Base-by-base conservation (phyloP, 2,888 invertebrate species). In the Hirudinaria manillensis region DNA sequence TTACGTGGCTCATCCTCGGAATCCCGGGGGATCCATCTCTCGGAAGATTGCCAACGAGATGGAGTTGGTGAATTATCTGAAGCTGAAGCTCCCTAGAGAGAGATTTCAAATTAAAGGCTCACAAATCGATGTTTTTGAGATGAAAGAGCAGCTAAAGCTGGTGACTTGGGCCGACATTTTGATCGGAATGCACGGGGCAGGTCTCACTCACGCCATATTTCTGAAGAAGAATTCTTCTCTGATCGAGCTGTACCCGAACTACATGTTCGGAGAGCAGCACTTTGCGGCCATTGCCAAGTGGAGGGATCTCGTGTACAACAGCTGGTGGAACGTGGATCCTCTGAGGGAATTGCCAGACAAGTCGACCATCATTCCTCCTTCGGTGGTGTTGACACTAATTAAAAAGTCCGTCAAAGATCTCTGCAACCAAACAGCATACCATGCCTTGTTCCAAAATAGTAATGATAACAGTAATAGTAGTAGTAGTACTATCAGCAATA, bases 161-260 rank as follows among this genome's bases (percentile, higher is more conserved):
- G 80, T 84, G 10, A 55, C 81, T 1, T 77, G 79, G 16, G 82
- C 84, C 1, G 84, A 85, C 78, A 80, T 85, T 70, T 78, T 85
- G 21, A 80, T 85, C 0, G 85, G 85, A 1, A 84, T 85, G 83
- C 85, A 85, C 61, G 85, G 85, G 6, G 85, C 85, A 2, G 84
- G 84, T 2, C 78, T 85, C 29, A 81, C 83, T 3, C 82, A 83
- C 70, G 80, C 83, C 1, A 74, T 84, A 16, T 84, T 84, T 76
- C 78, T 85, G n/a, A 83, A 83, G 0, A 76, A 78, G n/a, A 80
- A 81, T 66, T 80, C 80, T 0, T 83, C 81, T 0, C 78, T 85
- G 0, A 78, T 85, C 13, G 85, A 85, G 76, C 75, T 85, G 13
- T 81, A 80, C 68, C 83, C 84, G 0, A 77, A 74, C 6, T 82